Percentiles rank a stretch among this genome's conserved stretches.
phyloP scores from a whole-genome alignment of 2,797 vertebrate genomes.

The Sebastes melanostomus region DNA sequence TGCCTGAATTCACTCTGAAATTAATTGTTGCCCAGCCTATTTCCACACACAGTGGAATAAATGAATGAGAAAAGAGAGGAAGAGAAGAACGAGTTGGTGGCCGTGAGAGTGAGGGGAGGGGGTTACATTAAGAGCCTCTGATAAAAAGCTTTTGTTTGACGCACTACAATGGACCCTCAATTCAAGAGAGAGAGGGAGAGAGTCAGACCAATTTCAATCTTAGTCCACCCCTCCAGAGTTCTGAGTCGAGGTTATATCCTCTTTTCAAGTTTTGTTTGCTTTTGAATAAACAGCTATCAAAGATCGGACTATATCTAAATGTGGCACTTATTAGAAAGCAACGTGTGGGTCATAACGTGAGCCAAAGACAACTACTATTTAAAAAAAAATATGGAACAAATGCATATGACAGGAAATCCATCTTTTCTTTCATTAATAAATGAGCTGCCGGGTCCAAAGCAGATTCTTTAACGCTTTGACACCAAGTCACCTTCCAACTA shows the following conservation, averaged over 20 bases:
- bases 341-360: neutral
- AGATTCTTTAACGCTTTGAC: slow-evolving; percentile 27
- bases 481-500: slow-evolving; percentile 33
- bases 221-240: slow-evolving; percentile 67
- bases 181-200: slow-evolving; percentile 57
- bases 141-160: slow-evolving; percentile 87
- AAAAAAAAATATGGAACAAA: slow-evolving; percentile 9
- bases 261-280: slow-evolving; percentile 70
- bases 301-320: slow-evolving; percentile 39
- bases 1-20: slow-evolving; percentile 99
- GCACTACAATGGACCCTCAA: slow-evolving; percentile 81
- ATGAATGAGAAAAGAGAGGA: slow-evolving; percentile 92
- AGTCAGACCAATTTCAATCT: slow-evolving; percentile 77
- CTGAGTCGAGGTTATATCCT: slow-evolving; percentile 62
- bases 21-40: slow-evolving; percentile 99
- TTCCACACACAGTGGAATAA: slow-evolving; percentile 99
- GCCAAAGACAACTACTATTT: neutral
- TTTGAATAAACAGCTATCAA: slow-evolving; percentile 65
- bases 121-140: slow-evolving; percentile 83
- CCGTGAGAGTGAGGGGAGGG: slow-evolving; percentile 68
- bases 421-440: slow-evolving; percentile 52
- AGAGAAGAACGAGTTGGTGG: slow-evolving; percentile 78
- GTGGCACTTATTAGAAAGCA: slow-evolving; percentile 6
- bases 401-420: slow-evolving; percentile 36
- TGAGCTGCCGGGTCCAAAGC: slow-evolving; percentile 15